Conservation (phyloP, 2,888 invertebrate genomes). For the Cartodere bifasciata region DNA sequence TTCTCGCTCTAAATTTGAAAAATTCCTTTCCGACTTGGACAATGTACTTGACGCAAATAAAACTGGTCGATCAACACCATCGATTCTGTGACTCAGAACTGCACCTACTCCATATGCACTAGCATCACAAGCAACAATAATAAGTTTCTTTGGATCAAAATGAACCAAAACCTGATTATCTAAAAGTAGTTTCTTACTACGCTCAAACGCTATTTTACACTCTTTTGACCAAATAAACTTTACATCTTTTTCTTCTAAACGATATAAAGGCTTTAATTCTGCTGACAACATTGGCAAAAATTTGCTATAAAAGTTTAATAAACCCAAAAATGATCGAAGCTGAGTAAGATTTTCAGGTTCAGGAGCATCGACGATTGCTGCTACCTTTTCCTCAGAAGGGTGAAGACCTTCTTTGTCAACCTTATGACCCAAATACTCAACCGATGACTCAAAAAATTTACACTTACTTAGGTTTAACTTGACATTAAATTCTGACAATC, state of each 20-base stretch:
- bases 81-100: slow-evolving; percentile 16
- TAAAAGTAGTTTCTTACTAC: slow-evolving; percentile 16
- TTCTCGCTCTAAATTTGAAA: slow-evolving; percentile 12
- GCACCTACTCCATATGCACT: slow-evolving; percentile 18
- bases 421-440: slow-evolving; percentile 19
- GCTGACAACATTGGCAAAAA: slow-evolving; percentile 16
- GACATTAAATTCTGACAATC: slow-evolving; percentile 17
- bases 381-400: slow-evolving; percentile 13
- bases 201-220: slow-evolving; percentile 13
- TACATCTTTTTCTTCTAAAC: slow-evolving; percentile 8
- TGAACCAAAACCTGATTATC: slow-evolving; percentile 14
- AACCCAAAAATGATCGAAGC: slow-evolving; percentile 14
- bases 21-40: slow-evolving; percentile 10
- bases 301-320: slow-evolving; percentile 16
- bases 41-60: slow-evolving; percentile 15
- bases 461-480: slow-evolving; percentile 19
- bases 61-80: slow-evolving; percentile 14
- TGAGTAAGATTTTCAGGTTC: slow-evolving; percentile 12
- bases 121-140: slow-evolving; percentile 16
- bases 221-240: slow-evolving; percentile 14
- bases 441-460: slow-evolving; percentile 14
- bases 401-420: slow-evolving; percentile 12
- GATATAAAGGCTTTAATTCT: slow-evolving; percentile 14
- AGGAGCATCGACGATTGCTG: slow-evolving; percentile 11
- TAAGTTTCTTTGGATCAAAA: slow-evolving; percentile 16